Evolutionary conservation across 2,113 vertebrate species (phyloP).

Genomic region (Tonatia bakeri): DNA sequence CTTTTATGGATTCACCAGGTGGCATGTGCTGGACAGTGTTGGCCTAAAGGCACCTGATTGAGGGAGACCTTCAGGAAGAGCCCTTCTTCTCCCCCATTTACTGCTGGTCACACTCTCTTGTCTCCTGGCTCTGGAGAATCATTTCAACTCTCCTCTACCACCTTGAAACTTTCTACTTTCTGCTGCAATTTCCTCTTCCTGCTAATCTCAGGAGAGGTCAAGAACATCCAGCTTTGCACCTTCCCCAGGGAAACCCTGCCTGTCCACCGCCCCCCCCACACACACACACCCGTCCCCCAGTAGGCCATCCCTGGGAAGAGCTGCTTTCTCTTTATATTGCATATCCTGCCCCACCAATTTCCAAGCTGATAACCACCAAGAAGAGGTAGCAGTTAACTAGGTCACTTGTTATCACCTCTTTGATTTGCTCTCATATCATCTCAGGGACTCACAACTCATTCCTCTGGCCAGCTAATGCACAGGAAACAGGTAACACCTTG

Average conservation of each 20-base stretch:
- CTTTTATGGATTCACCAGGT: neutral
- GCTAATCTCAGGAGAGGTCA: neutral
- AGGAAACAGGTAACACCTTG: neutral
- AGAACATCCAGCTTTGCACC: neutral
- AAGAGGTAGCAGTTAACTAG: neutral
- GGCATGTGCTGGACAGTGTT: accelerated
- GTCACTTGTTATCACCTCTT: neutral
- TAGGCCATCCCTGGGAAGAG: neutral
- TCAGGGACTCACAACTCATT: neutral
- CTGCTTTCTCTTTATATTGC: neutral
- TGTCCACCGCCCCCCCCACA: neutral
- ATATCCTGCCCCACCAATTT: neutral
- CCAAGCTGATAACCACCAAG: neutral
- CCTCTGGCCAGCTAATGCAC: accelerated
- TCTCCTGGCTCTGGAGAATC: neutral
- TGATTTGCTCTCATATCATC: neutral
- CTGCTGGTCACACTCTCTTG: neutral
- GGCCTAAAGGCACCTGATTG: accelerated
- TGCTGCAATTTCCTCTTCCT: neutral
- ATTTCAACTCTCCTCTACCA: neutral
- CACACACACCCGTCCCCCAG: too few species aligned
- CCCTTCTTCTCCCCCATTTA: neutral
- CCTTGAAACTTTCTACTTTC: neutral
- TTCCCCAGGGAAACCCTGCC: neutral
- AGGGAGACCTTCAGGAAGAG: neutral